A percentile compares a stretch with the other conserved stretches of the same genome.
These are phyloP conservation scores for Microplitis deprimator DNA, from an alignment of 2,888 invertebrate genomes.

Conservation along the genomic window DNA sequence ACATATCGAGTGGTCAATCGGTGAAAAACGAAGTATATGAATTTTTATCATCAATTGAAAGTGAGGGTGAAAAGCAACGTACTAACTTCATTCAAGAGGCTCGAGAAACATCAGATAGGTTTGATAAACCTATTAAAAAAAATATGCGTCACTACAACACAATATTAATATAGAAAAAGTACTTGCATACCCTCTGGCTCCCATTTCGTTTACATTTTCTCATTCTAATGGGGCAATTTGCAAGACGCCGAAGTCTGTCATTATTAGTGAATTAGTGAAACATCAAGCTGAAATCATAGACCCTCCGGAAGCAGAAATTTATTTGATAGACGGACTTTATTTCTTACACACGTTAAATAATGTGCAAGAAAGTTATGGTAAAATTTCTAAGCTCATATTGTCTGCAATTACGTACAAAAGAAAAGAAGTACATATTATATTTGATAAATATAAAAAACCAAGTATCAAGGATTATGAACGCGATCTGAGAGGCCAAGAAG, in stretches of 20 bases:
- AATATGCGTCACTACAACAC: slow-evolving; percentile 52
- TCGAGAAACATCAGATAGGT: slow-evolving; percentile 49
- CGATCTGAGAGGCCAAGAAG: slow-evolving; percentile 52
- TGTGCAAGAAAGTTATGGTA: slow-evolving; percentile 50
- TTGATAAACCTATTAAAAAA: slow-evolving; percentile 54
- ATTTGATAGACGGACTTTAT: slow-evolving; percentile 55
- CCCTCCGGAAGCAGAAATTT: slow-evolving; percentile 51
- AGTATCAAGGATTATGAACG: slow-evolving; percentile 56
- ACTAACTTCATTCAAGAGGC: slow-evolving; percentile 48
- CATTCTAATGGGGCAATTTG: slow-evolving; percentile 56
- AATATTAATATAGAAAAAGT: slow-evolving; percentile 55
- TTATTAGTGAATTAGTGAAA: slow-evolving; percentile 49
- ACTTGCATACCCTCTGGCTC: slow-evolving; percentile 55
- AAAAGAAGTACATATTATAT: slow-evolving; percentile 57
- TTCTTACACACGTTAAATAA: slow-evolving; percentile 53
- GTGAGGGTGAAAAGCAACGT: slow-evolving; percentile 50
- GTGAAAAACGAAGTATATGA: slow-evolving; percentile 50
- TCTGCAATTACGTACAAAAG: slow-evolving; percentile 50
- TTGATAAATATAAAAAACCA: slow-evolving; percentile 57
- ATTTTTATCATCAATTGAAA: slow-evolving; percentile 54
- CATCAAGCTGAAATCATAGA: slow-evolving; percentile 48
- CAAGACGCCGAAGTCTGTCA: slow-evolving; percentile 54
- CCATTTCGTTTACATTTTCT: slow-evolving; percentile 53
- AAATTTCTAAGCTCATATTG: slow-evolving; percentile 49
- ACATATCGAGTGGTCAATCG: slow-evolving; percentile 53